Evolutionary conservation across 23 tunicate genomes (phyloP), one percentile per base, ranked within the genome.

Genomic region (Botrylloides violaceus): DNA sequence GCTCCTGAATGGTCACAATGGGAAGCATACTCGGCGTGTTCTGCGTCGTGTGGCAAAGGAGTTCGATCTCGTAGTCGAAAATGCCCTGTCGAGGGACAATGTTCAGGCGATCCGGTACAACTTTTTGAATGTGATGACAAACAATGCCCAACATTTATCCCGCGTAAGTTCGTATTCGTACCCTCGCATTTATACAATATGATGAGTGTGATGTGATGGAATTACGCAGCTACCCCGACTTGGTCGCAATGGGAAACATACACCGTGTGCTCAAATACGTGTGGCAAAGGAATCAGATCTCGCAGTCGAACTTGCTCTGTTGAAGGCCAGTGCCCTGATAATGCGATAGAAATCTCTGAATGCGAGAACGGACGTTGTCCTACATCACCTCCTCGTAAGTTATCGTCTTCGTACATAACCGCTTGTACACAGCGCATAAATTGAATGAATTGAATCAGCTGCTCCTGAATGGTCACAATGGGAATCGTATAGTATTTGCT

Each of bases 1-100:
- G n/a, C n/a, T n/a, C n/a, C n/a, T n/a, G n/a, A n/a, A n/a, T 43
- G 53, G 53, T 43, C 53, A 15, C 53, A 43, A 43, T 43, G 53
- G 53, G 53, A 15, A 7, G 53, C 53, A 15, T 43, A 7, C 53
- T 9, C 12, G 53, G 53, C 9, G 9, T 43, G 53, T 43, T 43
- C 53, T 9, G 9, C 53, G 53, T 7, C 53, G 9, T 43, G 53
- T 15, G 53, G 53, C 9, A 15, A 15, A 7, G 53, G 53, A 9
- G 15, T 7, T 7, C 53, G 53, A 43, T 43, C 15, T 15, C 53
- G 53, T 9, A 43, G 53, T 43, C 53, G 53, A 15, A 7, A 9
- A 43, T 43, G 53, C 53, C 15, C 53, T 15, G 15, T 15, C 15
- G 15, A 9, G 12, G 53, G 53, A 9, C 12, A 15, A 43, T 43